A percentile compares a stretch with the other conserved stretches of the same genome.
Evolutionary conservation across 2,797 vertebrate genomes (phyloP).

Genomic region (Acridotheres tristis): DNA sequence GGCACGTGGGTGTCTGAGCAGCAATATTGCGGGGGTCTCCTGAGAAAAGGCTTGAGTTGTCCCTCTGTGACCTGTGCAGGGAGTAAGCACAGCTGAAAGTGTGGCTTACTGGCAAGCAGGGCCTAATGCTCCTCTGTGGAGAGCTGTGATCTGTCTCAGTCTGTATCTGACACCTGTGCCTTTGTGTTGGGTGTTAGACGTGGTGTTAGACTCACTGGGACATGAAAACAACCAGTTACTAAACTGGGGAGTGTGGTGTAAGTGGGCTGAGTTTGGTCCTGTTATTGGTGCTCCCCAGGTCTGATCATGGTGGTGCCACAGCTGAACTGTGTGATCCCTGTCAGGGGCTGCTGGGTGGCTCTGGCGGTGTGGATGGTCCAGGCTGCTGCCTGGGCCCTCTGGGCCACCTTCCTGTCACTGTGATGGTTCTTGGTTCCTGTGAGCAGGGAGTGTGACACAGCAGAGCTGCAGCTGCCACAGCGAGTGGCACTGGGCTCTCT

Average conservation of each 20-base stretch:
- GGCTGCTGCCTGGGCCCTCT: neutral
- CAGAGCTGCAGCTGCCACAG: neutral
- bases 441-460: neutral
- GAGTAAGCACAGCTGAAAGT: neutral
- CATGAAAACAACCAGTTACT: neutral
- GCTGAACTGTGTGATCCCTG: neutral
- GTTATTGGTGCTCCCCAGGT: neutral
- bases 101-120: neutral
- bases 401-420: neutral
- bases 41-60: neutral
- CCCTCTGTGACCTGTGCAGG: neutral
- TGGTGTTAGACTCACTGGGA: neutral
- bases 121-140: neutral
- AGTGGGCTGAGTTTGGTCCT: neutral
- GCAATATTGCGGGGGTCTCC: neutral
- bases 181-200: rapidly evolving
- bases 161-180: neutral
- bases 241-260: neutral
- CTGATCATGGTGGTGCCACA: rapidly evolving
- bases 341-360: neutral
- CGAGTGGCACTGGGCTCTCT: rapidly evolving
- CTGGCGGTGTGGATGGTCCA: neutral
- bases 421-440: neutral
- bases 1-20: neutral
- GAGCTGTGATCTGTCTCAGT: neutral